Evolutionary conservation across 2,888 invertebrate genomes (phyloP).

Genomic region (Campopleginae sp.): DNA sequence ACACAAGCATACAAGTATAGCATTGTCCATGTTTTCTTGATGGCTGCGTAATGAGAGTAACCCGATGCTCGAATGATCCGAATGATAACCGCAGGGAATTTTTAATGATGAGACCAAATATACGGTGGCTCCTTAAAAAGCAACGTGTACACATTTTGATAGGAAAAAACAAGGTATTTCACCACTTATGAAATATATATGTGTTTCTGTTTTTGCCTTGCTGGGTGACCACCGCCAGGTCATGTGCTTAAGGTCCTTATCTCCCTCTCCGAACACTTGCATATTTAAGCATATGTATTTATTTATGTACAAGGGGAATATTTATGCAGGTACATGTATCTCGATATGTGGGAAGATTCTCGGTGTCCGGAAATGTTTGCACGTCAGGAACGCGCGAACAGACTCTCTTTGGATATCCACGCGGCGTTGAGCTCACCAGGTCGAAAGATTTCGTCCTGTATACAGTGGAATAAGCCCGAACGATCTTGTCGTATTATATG

Average conservation of each 20-base stretch:
- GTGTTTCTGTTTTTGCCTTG: background rate
- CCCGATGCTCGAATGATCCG: constrained; percentile 60
- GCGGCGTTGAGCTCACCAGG: constrained; percentile 59
- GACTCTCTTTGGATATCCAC: constrained; percentile 53
- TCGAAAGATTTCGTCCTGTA: constrained; percentile 50
- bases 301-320: background rate
- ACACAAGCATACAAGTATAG: background rate
- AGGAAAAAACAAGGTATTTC: background rate
- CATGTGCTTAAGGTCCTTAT: constrained; percentile 33
- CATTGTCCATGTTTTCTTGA: constrained; percentile 33
- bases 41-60: constrained; percentile 62
- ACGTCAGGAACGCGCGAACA: constrained; percentile 20
- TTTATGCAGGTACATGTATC: background rate
- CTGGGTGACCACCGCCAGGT: background rate
- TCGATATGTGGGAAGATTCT: background rate
- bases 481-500: background rate
- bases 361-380: constrained; percentile 59
- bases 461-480: background rate
- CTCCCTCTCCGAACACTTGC: background rate
- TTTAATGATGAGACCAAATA: constrained; percentile 35
- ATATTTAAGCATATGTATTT: background rate
- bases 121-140: constrained; percentile 29
- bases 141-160: background rate
- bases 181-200: background rate
- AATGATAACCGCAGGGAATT: constrained; percentile 56